Conservation (phyloP, 2,888 invertebrate genomes). For the Heteromurus nitidus region DNA sequence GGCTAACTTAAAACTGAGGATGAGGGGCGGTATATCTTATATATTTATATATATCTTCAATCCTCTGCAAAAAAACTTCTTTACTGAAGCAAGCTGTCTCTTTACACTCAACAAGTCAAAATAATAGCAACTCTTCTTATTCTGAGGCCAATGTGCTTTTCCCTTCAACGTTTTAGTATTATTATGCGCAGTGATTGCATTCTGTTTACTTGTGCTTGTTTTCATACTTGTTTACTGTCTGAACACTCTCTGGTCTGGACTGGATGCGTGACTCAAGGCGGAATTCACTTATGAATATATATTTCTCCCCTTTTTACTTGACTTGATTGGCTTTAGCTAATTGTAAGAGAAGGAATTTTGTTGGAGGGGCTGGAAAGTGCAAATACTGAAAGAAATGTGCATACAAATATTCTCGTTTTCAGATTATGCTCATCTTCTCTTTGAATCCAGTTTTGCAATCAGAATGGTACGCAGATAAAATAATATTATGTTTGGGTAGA, state of each 20-base stretch:
- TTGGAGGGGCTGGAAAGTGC: constrained; percentile 38
- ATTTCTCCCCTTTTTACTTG: too few species aligned
- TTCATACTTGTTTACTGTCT: background rate
- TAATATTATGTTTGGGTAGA: too few species aligned
- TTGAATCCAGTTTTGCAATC: too few species aligned
- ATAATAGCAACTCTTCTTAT: too few species aligned
- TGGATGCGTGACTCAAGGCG: constrained; percentile 15
- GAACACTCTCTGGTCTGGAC: background rate
- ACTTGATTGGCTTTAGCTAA: constrained; percentile 45
- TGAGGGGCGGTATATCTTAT: constrained; percentile 38
- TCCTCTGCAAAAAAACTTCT: constrained; percentile 14
- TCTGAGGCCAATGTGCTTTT: constrained; percentile 42
- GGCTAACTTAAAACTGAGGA: constrained; percentile 30
- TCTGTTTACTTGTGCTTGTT: background rate
- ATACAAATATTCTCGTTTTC: too few species aligned
- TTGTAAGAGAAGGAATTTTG: constrained; percentile 44
- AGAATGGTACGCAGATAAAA: too few species aligned
- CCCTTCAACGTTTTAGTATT: background rate
- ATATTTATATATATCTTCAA: too few species aligned
- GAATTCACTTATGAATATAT: too few species aligned
- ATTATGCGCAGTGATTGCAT: too few species aligned
- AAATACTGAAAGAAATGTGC: too few species aligned
- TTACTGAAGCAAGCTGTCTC: too few species aligned
- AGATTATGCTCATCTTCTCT: too few species aligned
- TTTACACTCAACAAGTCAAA: constrained; percentile 32